These are phyloP conservation scores for Lottia scabra DNA, from an alignment of 2,888 invertebrate species.

Conservation along the genomic window DNA sequence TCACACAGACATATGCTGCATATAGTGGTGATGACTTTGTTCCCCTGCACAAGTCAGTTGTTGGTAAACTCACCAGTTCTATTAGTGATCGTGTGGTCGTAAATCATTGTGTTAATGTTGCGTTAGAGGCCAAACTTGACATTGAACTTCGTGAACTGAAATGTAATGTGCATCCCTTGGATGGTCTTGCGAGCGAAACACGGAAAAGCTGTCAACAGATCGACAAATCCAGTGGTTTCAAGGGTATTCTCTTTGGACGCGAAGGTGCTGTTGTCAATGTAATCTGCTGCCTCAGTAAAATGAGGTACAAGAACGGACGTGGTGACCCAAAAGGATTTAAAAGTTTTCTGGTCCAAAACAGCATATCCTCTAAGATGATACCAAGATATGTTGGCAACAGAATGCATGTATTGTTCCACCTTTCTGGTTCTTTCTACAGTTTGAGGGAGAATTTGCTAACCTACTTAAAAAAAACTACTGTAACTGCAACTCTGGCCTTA, in stretches of 20 bases:
- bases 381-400: not conserved
- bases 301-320: not conserved
- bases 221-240: not conserved
- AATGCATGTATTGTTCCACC: not conserved
- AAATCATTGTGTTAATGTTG: slow-evolving; percentile 22
- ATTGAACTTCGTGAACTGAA: slow-evolving; percentile 19
- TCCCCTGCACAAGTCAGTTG: not conserved
- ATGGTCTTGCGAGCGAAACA: not conserved
- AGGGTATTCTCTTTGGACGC: not conserved
- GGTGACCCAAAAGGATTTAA: not conserved
- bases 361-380: not conserved
- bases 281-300: not conserved
- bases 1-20: not conserved
- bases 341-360: not conserved
- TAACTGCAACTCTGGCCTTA: not conserved
- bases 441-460: not conserved
- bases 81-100: slow-evolving; percentile 23
- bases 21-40: not conserved
- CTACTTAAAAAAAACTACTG: not conserved
- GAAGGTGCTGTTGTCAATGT: not conserved
- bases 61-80: not conserved
- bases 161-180: slow-evolving; percentile 28
- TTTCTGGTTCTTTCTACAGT: not conserved
- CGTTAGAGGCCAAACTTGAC: not conserved
- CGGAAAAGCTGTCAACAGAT: not conserved